phyloP scores from a whole-genome alignment of 2,797 vertebrate species.

The Syngnathus acus region DNA sequence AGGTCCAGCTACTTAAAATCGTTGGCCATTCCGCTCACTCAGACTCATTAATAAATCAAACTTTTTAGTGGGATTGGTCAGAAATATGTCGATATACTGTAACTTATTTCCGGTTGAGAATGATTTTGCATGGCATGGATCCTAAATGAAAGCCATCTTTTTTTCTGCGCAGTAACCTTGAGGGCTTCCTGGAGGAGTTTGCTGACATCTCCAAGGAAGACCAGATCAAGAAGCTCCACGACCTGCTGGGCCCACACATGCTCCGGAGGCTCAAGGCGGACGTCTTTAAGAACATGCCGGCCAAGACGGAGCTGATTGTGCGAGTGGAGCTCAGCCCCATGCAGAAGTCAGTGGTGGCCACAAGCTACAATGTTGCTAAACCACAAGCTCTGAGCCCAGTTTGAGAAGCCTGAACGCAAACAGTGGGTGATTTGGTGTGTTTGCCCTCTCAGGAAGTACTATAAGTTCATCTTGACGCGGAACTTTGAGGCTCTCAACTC shows the following conservation, averaged over 20 bases:
- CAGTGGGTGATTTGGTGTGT: neutral
- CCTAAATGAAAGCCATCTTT: neutral
- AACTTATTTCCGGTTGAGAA: no score
- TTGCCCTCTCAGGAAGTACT: conserved; percentile 83
- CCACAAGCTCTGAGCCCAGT: neutral
- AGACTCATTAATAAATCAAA: neutral
- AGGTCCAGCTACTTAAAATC: conserved; percentile 37
- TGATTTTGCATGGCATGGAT: neutral
- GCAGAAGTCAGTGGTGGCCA: conserved; percentile 82
- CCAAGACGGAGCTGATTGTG: conserved; percentile 95
- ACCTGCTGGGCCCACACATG: conserved; percentile 95
- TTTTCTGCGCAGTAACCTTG: conserved; percentile 74
- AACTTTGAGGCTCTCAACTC: conserved; percentile 98
- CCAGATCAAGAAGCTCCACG: conserved; percentile 97
- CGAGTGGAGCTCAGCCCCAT: conserved; percentile 96
- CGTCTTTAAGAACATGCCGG: conserved; percentile 97
- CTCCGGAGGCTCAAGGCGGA: conserved; percentile 89
- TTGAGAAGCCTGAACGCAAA: neutral
- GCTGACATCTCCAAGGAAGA: conserved; percentile 98
- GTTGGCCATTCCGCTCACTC: neutral
- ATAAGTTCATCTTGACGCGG: conserved; percentile 95
- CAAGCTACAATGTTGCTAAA: no score
- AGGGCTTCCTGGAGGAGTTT: conserved; percentile 97
- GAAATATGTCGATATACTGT: neutral
- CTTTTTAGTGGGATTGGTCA: neutral